A percentile compares a stretch with the other conserved stretches of the same genome.
Evolutionary conservation across 2,113 vertebrate species (phyloP).

Genomic region (Erythrocebus patas): DNA sequence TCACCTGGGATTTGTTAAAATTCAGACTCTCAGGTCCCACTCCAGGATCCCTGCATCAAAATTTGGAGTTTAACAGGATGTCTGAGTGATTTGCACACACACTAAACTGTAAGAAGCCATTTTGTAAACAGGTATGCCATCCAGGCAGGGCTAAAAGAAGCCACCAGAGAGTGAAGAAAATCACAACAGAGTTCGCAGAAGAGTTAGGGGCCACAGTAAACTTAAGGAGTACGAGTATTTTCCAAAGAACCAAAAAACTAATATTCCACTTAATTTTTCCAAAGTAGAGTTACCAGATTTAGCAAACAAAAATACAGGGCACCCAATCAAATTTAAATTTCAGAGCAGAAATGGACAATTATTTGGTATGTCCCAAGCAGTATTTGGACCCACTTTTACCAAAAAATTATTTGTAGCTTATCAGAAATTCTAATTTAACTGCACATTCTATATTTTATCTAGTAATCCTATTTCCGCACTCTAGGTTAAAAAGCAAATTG

Average conservation of each 20-base stretch:
- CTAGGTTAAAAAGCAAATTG: not conserved
- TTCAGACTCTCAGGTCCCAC: accelerated
- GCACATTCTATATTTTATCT: not conserved
- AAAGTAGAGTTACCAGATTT: not conserved
- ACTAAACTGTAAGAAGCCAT: not conserved
- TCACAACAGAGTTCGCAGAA: not conserved
- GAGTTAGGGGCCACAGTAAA: accelerated
- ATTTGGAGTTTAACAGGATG: not conserved
- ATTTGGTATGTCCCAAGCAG: not conserved
- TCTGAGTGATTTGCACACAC: no score
- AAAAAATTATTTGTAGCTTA: not conserved
- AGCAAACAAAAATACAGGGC: not conserved
- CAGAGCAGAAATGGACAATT: not conserved
- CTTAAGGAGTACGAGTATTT: not conserved
- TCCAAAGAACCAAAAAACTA: not conserved
- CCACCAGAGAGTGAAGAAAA: no score
- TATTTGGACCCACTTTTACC: not conserved
- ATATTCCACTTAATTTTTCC: not conserved
- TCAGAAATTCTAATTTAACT: not conserved
- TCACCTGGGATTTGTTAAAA: not conserved
- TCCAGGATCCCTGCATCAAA: not conserved
- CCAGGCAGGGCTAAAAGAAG: no score
- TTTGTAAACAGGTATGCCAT: not conserved
- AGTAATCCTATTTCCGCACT: not conserved
- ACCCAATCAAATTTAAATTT: not conserved